These are phyloP conservation scores for Danionella dracula DNA, from an alignment of 2,797 vertebrate species.

Conservation along the genomic window DNA sequence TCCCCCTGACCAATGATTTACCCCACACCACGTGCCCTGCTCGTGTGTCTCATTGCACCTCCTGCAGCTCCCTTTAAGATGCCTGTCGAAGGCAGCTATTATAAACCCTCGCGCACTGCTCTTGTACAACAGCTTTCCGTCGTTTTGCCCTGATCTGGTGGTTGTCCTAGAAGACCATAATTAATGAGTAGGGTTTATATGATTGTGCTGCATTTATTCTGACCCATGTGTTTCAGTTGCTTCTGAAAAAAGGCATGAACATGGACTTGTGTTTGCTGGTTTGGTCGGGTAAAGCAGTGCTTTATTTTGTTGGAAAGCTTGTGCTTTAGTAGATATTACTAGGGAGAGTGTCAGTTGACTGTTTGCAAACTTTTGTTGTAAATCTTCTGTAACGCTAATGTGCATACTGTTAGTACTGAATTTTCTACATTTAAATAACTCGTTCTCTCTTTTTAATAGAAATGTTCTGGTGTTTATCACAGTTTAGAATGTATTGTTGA, in stretches of 20 bases:
- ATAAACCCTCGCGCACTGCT: background rate
- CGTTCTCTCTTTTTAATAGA: too few relatives aligned
- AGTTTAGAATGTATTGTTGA: too few relatives aligned
- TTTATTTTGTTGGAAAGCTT: background rate
- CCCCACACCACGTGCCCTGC: constrained; percentile 46
- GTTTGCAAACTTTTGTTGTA: background rate
- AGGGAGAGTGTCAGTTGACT: background rate
- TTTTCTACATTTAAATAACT: too few relatives aligned
- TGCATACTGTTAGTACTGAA: background rate
- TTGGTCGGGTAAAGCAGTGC: background rate
- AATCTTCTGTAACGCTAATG: too few relatives aligned
- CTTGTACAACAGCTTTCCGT: background rate
- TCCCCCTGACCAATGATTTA: constrained; percentile 38
- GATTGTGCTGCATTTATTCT: background rate
- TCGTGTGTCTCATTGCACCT: constrained; percentile 33
- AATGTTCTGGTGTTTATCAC: too few relatives aligned
- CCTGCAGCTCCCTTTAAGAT: constrained; percentile 41
- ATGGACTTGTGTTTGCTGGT: constrained; percentile 4
- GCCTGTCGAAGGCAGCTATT: constrained; percentile 18
- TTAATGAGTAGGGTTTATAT: background rate
- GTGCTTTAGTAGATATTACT: background rate
- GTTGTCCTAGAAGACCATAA: constrained; percentile 10
- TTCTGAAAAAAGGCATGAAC: constrained; percentile 24
- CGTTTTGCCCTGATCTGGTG: constrained; percentile 11
- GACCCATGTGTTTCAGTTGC: background rate